Base-by-base conservation (phyloP, 2,797 vertebrate species). In the Amphiprion clarkii region DNA sequence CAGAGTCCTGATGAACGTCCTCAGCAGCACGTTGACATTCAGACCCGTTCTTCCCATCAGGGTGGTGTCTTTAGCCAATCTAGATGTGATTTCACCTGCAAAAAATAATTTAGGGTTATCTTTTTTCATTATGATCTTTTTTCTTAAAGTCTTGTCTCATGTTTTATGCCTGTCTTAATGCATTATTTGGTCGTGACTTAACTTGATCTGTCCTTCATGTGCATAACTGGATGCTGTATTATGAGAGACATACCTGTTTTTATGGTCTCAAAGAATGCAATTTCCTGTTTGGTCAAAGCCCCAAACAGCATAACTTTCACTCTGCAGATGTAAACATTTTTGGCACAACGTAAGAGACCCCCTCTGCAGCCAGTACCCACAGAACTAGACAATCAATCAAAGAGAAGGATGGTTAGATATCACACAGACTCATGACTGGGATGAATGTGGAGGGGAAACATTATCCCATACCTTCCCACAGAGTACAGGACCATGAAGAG, bases 41-140 rank as follows among this genome's bases (percentile, higher is more conserved):
- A 93, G 8, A 2, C 92, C 91, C 0, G 96, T 93, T 5, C 82
- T 81, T 3, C 91, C 94, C 90, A 96, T 88, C 5, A 90, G 58
- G 2, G 29, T 91, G 0, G 96, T 96, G 70, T 97, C 97, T 21
- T 80, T 88, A 0, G 95, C 96, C 42, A 97, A 72, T 13, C 95
- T 92, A 10, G 94, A 95, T 0, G 95, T 96, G 81, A 98, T 91
- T 23, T 94, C 95, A 78, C 96, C 97, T 98, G 8, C 16, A 85
- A 14, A 12, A 73, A 23, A 31, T 56, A 0, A 17, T n/a, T 0
- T 33, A 0, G 23, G 16, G 39, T 23, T 0, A 42, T 4, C 21
- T 21, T 49, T 10, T 49, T 0, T 25, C 27, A 39, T 56, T 21
- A 6, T n/a, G 21, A 44, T 14, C 10, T 7, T 14, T 8, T 11